Evolutionary conservation across 1,140 invertebrate species (phyloP).

Genomic region (Halyomorpha halys): DNA sequence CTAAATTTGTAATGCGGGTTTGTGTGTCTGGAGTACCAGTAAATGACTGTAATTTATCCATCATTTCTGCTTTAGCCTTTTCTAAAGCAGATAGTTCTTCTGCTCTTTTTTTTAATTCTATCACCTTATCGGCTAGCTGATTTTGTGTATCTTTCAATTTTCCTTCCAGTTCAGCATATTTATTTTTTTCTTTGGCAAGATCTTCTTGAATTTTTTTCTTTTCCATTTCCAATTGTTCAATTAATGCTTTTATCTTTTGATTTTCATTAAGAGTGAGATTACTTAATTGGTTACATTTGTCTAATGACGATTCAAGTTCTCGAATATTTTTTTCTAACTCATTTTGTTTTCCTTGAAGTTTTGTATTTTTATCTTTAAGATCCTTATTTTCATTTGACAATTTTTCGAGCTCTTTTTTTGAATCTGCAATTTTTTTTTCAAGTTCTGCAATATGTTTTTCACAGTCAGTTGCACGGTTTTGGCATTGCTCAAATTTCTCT

Average conservation of each 20-base stretch:
- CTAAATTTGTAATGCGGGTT: slow-evolving; percentile 8
- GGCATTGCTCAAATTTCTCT: no score
- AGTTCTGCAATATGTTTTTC: neutral
- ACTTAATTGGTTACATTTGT: neutral
- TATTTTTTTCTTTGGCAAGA: slow-evolving; percentile 6
- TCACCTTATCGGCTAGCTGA: neutral
- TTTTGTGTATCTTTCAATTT: slow-evolving; percentile 1
- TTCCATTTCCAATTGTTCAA: neutral
- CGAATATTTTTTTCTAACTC: neutral
- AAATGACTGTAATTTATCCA: neutral
- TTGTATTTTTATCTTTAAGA: neutral
- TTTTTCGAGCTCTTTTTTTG: neutral
- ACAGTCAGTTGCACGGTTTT: neutral
- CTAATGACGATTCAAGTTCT: no score
- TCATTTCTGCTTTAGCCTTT: slow-evolving; percentile 14
- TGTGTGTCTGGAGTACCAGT: neutral
- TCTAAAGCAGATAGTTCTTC: neutral
- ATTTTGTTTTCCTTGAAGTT: neutral
- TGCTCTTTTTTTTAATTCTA: neutral
- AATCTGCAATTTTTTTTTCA: neutral
- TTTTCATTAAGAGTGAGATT: neutral
- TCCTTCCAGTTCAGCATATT: neutral
- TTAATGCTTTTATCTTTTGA: slow-evolving; percentile 7
- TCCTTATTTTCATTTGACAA: neutral
- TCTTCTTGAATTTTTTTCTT: neutral